Evolutionary conservation across 23 tunicate species (phyloP), one percentile per base, ranked within the genome.

Genomic region (Clavelina lepadiformis): DNA sequence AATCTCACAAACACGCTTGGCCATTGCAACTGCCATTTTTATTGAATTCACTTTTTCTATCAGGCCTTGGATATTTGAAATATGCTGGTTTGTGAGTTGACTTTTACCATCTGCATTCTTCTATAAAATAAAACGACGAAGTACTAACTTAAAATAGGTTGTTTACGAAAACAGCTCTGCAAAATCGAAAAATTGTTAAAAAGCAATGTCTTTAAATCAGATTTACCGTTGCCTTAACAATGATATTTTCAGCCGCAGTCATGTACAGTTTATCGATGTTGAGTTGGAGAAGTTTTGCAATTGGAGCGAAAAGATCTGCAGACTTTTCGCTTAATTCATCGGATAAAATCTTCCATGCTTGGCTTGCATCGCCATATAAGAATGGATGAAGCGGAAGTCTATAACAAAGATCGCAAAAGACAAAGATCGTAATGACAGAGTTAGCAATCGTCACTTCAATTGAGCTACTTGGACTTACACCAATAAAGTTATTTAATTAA

Each of bases 331-430:
- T 71, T 2, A 61, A 49, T 55, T 85, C 93, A 0, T 74, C 72
- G 5, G 67, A 33, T 5, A 85, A 29, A 18, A 85, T 64, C 45
- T 77, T 85, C 83, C 83, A 85, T 30, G 83, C 69, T 31, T 35
- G 60, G 20, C 36, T 5, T 5, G 79, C 51, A 28, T 85, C 93
- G 18, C 93, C 83, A 69, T 58, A 76, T n/a, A 85, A 22, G 7
- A 85, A 56, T 0, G 83, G 83, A 68, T 85, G 93, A 24, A 85
- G 61, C 45, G 93, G 93, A 15, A 85, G 38, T 32, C 93, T 85
- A 51, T 1, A 28, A 66, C 49, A 41, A 57, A 56, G 5, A 33
- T 34, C 29, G 13, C 18, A 44, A 44, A 44, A 44, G 50, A 44
- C n/a, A n/a, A n/a, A n/a, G n/a, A n/a, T n/a, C n/a, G n/a, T n/a